phyloP scores from a whole-genome alignment of 2,888 invertebrate genomes.

The Deilephila elpenor region DNA sequence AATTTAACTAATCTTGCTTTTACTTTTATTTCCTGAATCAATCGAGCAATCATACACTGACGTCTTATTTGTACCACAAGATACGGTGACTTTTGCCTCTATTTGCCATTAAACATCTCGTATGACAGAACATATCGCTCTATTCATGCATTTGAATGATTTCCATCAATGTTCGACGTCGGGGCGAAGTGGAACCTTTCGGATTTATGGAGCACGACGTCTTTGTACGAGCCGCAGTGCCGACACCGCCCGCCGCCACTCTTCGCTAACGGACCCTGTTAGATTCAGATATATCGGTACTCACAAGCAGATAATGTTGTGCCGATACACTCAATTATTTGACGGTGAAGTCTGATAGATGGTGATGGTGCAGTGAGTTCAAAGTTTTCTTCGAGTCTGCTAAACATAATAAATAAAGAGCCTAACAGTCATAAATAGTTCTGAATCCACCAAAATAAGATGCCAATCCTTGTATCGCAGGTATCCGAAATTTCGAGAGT shows the following conservation, averaged over 20 bases:
- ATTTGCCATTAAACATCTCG: conserved; percentile 10
- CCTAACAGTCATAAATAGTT: no score
- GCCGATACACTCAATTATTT: conserved; percentile 41
- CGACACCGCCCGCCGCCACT: conserved; percentile 62
- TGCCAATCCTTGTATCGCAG: no score
- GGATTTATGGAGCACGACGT: conserved; percentile 77
- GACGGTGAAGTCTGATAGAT: conserved; percentile 13
- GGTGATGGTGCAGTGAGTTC: background rate
- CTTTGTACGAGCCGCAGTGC: conserved; percentile 69
- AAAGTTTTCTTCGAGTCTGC: background rate
- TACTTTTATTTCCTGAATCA: no score
- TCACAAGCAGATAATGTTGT: conserved; percentile 40
- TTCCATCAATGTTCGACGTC: conserved; percentile 20
- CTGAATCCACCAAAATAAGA: no score
- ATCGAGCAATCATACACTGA: background rate
- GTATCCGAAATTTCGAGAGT: no score
- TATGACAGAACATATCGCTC: conserved; percentile 18
- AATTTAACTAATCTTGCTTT: no score
- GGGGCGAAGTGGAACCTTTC: conserved; percentile 58
- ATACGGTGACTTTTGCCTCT: background rate
- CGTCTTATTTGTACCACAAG: no score
- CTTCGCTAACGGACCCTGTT: conserved; percentile 62
- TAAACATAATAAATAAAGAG: no score
- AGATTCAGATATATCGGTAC: conserved; percentile 55
- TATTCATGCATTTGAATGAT: conserved; percentile 23